Percentiles rank a stretch among this genome's conserved stretches.
phyloP scores from a whole-genome alignment of 2,888 invertebrate genomes.

The Temnothorax rugatulus region DNA sequence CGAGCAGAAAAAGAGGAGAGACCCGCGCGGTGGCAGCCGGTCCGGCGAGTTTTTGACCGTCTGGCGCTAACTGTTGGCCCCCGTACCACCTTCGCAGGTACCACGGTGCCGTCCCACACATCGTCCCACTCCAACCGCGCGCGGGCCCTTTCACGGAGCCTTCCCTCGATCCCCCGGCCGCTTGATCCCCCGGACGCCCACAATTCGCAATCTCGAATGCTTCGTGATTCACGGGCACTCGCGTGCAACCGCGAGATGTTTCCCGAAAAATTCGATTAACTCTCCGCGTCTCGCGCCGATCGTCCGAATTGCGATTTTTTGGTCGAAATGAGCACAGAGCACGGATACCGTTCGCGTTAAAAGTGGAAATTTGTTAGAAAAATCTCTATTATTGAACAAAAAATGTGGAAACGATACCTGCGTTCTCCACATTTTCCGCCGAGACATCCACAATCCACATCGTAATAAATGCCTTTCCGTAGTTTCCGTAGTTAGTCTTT shows the following conservation, averaged over 20 bases:
- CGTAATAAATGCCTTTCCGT: not conserved
- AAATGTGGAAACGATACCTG: not conserved
- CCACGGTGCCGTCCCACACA: slow-evolving; percentile 75
- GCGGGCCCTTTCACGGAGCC: slow-evolving; percentile 63
- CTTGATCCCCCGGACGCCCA: slow-evolving; percentile 69
- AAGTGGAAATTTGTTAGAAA: not conserved
- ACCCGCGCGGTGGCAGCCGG: slow-evolving; percentile 77
- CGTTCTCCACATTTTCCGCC: not conserved
- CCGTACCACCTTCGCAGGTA: slow-evolving; percentile 74
- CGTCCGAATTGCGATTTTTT: not conserved
- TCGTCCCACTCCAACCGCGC: slow-evolving; percentile 65
- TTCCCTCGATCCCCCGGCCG: slow-evolving; percentile 63
- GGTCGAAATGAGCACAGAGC: not conserved
- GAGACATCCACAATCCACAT: not conserved
- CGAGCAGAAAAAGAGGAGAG: slow-evolving; percentile 50
- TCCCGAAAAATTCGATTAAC: not conserved
- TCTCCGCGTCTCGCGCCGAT: not conserved
- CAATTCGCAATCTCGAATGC: slow-evolving; percentile 66
- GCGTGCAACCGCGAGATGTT: slow-evolving; percentile 36
- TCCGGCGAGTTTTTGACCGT: slow-evolving; percentile 84
- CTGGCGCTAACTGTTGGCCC: slow-evolving; percentile 82
- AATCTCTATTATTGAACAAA: not conserved
- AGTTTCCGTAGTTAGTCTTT: slow-evolving; percentile 33
- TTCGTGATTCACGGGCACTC: slow-evolving; percentile 68
- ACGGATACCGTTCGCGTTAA: not conserved